These are phyloP conservation scores for Eilema depressum DNA, from an alignment of 2,888 invertebrate species.

Conservation along the genomic window DNA sequence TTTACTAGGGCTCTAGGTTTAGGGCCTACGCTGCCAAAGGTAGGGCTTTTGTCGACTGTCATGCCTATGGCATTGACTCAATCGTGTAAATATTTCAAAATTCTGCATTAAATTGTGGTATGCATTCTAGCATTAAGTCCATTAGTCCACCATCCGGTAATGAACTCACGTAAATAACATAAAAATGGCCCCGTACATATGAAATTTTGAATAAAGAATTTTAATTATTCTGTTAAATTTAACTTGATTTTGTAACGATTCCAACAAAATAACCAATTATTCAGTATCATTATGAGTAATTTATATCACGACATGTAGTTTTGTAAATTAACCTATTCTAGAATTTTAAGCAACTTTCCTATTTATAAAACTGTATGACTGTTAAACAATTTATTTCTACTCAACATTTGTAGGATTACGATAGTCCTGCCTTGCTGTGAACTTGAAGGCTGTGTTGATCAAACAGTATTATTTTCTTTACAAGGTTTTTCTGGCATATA, in stretches of 20 bases:
- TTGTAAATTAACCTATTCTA: neutral
- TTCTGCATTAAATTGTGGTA: neutral
- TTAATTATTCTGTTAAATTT: neutral
- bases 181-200: neutral
- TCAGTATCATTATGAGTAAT: neutral
- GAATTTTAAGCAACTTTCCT: constrained; percentile 1
- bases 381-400: neutral
- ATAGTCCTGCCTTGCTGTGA: neutral
- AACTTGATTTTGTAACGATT: neutral
- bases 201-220: neutral
- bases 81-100: neutral
- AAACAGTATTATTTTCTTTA: neutral
- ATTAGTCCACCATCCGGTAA: neutral
- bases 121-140: neutral
- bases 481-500: neutral
- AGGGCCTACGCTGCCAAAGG: neutral
- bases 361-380: neutral
- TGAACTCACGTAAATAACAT: neutral
- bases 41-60: neutral
- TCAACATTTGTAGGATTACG: constrained; percentile 1
- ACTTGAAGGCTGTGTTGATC: neutral
- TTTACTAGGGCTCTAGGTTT: neutral
- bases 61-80: neutral
- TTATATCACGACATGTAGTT: neutral
- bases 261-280: neutral